A percentile compares a stretch with the other conserved stretches of the same genome.
Evolutionary conservation across 2,113 vertebrate species (phyloP).

Genomic region (Campylomormyrus numenius): DNA sequence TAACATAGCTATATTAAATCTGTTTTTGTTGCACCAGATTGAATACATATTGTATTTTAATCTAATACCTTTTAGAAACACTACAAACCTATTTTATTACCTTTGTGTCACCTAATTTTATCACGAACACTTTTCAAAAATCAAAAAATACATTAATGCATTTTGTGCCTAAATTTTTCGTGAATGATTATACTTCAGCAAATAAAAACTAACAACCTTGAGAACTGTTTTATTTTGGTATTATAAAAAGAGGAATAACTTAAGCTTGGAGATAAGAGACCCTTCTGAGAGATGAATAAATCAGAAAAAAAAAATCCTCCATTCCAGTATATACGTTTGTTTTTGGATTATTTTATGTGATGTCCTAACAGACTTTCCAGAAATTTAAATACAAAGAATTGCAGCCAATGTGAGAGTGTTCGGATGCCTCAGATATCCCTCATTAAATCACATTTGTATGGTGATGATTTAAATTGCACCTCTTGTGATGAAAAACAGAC

Average conservation of each 20-base stretch:
- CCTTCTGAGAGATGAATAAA: not conserved
- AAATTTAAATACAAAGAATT: not conserved
- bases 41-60: not conserved
- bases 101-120: not conserved
- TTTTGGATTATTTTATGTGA: not conserved
- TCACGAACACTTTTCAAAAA: not conserved
- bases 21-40: not conserved
- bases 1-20: not conserved
- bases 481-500: constrained; percentile 5
- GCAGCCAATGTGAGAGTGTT: not conserved
- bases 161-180: not conserved
- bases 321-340: not conserved
- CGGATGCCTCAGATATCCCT: not conserved
- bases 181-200: not conserved
- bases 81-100: not conserved
- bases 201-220: not conserved
- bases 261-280: not conserved
- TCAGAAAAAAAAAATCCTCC: not conserved
- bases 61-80: not conserved
- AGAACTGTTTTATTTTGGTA: not conserved
- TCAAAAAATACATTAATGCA: not conserved
- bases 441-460: constrained; percentile 12
- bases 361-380: not conserved
- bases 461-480: constrained; percentile 1
- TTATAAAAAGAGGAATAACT: not conserved